Percentiles rank a stretch among this genome's conserved stretches.
Evolutionary conservation across 2,113 vertebrate genomes (phyloP).

Genomic region (Dermatemys mawii): DNA sequence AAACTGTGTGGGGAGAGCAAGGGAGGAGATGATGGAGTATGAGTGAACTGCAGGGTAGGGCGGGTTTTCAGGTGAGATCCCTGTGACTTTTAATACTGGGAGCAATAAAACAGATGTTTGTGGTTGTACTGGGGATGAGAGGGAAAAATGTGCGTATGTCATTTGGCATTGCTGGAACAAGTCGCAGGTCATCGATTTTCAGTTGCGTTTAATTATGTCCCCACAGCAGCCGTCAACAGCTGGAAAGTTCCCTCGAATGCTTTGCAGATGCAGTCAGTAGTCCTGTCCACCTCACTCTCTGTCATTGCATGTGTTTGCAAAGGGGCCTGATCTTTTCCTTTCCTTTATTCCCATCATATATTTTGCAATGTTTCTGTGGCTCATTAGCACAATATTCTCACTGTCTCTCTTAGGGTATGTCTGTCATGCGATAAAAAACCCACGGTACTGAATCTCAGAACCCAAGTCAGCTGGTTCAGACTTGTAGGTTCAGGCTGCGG

Average conservation of each 20-base stretch:
- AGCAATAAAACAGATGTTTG: not conserved
- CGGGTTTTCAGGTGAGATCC: not conserved
- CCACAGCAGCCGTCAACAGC: conserved; percentile 1
- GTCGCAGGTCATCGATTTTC: conserved; percentile 8
- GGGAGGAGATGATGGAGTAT: not conserved
- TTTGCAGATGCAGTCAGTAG: not conserved
- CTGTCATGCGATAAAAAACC: not conserved
- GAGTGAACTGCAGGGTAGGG: not conserved
- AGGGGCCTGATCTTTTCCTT: not conserved
- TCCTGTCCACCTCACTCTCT: not conserved
- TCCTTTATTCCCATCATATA: not conserved
- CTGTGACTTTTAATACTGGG: accelerated
- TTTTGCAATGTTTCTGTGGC: conserved; percentile 12
- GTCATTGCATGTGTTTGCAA: not conserved
- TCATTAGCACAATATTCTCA: not conserved
- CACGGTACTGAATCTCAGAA: not conserved
- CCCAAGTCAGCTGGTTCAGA: not conserved
- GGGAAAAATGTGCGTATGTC: not conserved
- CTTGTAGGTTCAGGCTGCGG: too few species aligned
- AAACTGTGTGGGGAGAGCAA: accelerated
- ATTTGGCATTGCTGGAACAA: not conserved
- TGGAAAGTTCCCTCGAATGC: conserved; percentile 29
- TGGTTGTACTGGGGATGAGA: not conserved
- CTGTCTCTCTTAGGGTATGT: not conserved
- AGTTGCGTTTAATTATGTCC: not conserved